Conservation (phyloP, 2,113 vertebrate genomes). For the mouse (Mus musculus) region GRCm39 chr4:58543501-58544000, state of each 20-base stretch:
- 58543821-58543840: background rate
- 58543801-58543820: background rate
- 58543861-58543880: background rate
- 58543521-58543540: background rate
- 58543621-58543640: slow-evolving; percentile 34
- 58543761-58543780: background rate
- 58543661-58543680: slow-evolving; percentile 4
- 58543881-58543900: background rate
- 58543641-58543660: background rate
- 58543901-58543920: background rate
- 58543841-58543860: background rate
- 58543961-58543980: background rate
- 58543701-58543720: background rate
- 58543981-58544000: background rate
- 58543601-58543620: background rate
- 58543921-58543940: background rate
- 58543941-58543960: background rate
- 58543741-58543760: background rate
- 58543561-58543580: background rate
- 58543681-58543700: background rate
- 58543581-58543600: background rate
- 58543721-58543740: background rate
- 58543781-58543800: background rate
- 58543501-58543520: background rate
- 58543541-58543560: background rate